Evolutionary conservation across 2,113 vertebrate species (phyloP), one percentile per base, ranked within the genome.

Genomic region (Pseudolaguvia tuberculata): DNA sequence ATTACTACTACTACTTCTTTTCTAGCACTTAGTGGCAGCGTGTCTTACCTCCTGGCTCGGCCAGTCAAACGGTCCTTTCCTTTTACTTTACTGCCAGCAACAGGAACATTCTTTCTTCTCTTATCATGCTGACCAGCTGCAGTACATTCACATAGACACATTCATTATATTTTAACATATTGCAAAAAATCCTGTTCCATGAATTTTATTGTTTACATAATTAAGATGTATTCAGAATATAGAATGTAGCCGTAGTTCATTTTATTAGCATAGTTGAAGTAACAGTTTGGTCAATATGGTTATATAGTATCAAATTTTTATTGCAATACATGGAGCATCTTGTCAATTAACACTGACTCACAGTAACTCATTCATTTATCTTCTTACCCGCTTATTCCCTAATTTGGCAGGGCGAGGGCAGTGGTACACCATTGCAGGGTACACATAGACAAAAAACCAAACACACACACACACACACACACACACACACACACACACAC

Each of bases 21-120:
- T 42, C 39, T 42, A 42, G 39, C 7, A n/a, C n/a, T n/a, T n/a
- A 39, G 47, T 7, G 45, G 5, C 14, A 11, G 29, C 23, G 8
- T 29, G 17, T 80, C 88, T 90, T 84, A 98, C 95, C 95, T 96
- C 81, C 94, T 92, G 78, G 95, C 96, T 87, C 96, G 93, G 77
- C 96, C 96, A 0, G 96, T 98, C 88, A 99, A 87, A 59, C 96
- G 93, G 79, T 98, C 95, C 85, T 91, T 97, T 63, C 96, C 96
- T 87, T 89, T 92, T 68, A 94, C 94, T 85, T 93, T 94, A 78
- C 93, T 97, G 88, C 92, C 87, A 80, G 88, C 87, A 75, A 90
- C 90, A 0, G 83, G 85, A 1, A 92, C 85, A 67, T 84, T 84
- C 53, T 88, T 91, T 0, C 79, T 70, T 39, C 88, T 86, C 83